Conservation (phyloP, 1,140 invertebrate species). For the Antheraea mylitta region DNA sequence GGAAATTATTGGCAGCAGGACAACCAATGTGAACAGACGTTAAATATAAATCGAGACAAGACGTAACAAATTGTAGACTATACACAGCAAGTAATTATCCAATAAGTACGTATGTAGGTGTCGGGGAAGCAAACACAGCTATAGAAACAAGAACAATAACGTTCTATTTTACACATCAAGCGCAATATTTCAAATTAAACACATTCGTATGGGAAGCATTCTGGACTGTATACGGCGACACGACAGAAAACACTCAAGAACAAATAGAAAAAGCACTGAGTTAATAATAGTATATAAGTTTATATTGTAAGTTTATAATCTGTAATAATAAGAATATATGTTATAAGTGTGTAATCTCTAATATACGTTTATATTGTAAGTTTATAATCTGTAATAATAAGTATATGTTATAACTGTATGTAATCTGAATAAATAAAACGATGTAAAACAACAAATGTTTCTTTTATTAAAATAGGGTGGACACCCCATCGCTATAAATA, state of each 20-base stretch:
- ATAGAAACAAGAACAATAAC: conserved; percentile 15
- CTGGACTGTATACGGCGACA: background rate
- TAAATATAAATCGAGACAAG: conserved; percentile 37
- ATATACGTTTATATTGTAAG: background rate
- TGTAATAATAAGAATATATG: background rate
- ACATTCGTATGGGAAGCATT: background rate
- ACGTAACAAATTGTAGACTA: conserved; percentile 20
- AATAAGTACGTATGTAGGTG: conserved; percentile 15
- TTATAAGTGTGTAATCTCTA: too few relatives aligned
- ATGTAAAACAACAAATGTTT: background rate
- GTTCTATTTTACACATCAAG: conserved; percentile 2
- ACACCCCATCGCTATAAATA: background rate
- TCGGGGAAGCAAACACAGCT: conserved; percentile 12
- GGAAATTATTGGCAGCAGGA: conserved; percentile 36
- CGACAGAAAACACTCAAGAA: background rate
- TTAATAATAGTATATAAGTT: background rate
- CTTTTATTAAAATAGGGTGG: background rate
- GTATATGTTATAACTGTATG: too few relatives aligned
- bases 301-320: conserved; percentile 2
- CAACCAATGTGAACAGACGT: conserved; percentile 35
- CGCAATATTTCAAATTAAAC: background rate
- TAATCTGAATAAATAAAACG: background rate
- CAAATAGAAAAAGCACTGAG: background rate
- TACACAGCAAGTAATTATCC: conserved; percentile 33
- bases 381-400: background rate